Conservation (phyloP, 2,113 vertebrate species). For the Gallinago undulata region DNA sequence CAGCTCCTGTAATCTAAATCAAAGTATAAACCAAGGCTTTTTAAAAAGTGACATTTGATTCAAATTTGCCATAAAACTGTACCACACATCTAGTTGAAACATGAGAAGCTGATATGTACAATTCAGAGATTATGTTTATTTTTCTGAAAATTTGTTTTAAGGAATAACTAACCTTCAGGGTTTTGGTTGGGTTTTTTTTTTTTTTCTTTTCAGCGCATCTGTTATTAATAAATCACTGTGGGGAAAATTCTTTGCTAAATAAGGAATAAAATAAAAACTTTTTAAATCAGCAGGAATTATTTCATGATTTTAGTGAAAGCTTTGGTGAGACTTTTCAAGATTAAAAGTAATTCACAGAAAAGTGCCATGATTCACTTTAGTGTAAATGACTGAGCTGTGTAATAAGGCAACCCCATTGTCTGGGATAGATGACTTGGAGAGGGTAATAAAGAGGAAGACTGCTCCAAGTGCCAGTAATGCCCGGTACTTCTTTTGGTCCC, state of each 20-base stretch:
- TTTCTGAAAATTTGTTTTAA: slow-evolving; percentile 39
- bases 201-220: background rate
- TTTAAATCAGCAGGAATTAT: background rate
- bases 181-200: background rate
- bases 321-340: background rate
- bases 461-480: background rate
- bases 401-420: background rate
- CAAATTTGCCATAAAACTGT: slow-evolving; percentile 50
- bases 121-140: slow-evolving; percentile 27
- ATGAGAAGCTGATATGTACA: slow-evolving; percentile 26
- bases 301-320: background rate
- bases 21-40: background rate
- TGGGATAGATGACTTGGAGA: background rate
- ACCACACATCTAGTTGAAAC: slow-evolving; percentile 35
- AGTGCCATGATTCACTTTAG: background rate
- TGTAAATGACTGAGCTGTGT: background rate
- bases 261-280: slow-evolving; percentile 28
- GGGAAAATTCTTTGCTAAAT: slow-evolving; percentile 42
- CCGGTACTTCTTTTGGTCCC: background rate
- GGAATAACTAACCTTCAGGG: slow-evolving; percentile 23
- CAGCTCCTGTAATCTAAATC: background rate
- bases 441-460: background rate
- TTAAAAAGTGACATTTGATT: slow-evolving; percentile 30
- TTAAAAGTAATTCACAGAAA: no score
- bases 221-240: slow-evolving; percentile 42